phyloP scores from a whole-genome alignment of 2,888 invertebrate genomes.

The Rapana venosa region DNA sequence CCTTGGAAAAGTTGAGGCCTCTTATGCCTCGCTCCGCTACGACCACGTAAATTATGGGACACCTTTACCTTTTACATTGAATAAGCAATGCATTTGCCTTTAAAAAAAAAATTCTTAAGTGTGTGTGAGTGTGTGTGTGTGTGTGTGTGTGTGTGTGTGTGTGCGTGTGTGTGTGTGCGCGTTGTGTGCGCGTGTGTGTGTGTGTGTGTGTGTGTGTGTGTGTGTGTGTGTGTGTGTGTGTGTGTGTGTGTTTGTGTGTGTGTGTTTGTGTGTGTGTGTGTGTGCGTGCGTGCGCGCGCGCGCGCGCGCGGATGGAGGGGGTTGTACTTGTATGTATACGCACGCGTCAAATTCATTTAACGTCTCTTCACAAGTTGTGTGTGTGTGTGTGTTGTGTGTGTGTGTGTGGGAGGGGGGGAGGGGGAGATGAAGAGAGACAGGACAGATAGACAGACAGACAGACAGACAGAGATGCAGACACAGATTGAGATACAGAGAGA shows the following conservation, averaged over 20 bases:
- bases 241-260: background rate
- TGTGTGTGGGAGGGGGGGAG: background rate
- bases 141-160: background rate
- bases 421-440: background rate
- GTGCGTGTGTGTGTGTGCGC: background rate
- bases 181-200: background rate
- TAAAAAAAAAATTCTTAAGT: no score
- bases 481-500: background rate
- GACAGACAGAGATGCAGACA: background rate
- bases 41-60: no score
- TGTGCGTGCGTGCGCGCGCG: background rate
- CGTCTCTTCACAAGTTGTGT: no score
- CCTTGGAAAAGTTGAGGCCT: no score
- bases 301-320: background rate
- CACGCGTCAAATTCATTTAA: no score
- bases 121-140: background rate
- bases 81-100: no score
- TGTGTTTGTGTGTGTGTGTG: conserved; percentile 7
- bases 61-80: no score
- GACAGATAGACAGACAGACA: background rate
- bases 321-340: background rate
- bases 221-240: background rate
- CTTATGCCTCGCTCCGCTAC: no score
- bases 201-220: background rate
- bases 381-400: background rate